Conservation (phyloP, 2,888 invertebrate species). For the Synergus itoensis region DNA sequence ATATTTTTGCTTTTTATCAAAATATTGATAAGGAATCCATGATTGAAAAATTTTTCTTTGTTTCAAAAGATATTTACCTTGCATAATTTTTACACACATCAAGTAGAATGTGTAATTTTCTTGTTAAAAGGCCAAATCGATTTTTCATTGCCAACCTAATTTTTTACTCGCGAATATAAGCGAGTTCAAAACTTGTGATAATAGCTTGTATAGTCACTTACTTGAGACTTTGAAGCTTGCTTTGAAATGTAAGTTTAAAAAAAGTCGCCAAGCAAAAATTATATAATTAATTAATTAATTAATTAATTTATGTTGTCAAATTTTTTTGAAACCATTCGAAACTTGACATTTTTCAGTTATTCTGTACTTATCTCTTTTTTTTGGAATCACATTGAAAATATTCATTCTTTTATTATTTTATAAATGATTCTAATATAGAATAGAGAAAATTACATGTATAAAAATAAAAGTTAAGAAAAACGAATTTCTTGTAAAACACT, state of each 20-base stretch:
- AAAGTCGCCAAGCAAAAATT: background rate
- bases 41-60: too few relatives aligned
- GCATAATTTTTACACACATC: too few relatives aligned
- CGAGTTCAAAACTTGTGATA: conserved; percentile 4
- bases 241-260: background rate
- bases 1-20: too few relatives aligned
- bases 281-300: background rate
- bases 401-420: background rate
- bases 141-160: too few relatives aligned
- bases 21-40: too few relatives aligned
- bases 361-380: background rate
- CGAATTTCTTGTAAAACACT: background rate
- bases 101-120: too few relatives aligned
- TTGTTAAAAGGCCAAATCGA: too few relatives aligned
- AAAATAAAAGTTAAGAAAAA: background rate
- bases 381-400: background rate
- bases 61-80: too few relatives aligned
- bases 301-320: background rate
- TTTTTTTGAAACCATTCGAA: background rate
- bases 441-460: background rate
- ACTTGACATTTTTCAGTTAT: too few relatives aligned
- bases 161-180: background rate
- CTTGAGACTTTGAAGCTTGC: background rate
- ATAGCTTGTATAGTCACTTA: background rate
- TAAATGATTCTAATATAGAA: background rate